Percentiles rank a stretch among this genome's conserved stretches.
Evolutionary conservation across 1,140 invertebrate genomes (phyloP).

Genomic region (Heliconius eleuchia): DNA sequence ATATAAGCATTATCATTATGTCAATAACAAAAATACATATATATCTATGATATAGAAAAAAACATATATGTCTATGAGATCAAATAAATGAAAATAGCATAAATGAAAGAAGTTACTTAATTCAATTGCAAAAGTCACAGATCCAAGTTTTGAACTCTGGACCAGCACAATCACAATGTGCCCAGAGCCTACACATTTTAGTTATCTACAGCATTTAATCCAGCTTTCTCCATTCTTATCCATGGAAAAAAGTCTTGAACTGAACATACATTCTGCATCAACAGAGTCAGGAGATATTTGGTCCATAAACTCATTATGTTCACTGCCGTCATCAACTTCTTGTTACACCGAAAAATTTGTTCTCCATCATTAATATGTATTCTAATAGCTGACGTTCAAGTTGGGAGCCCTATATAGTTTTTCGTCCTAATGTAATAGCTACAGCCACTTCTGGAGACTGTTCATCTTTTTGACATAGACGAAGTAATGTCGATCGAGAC

Average conservation of each 20-base stretch:
- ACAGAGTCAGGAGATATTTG: conserved; percentile 34
- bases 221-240: conserved; percentile 33
- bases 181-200: conserved; percentile 42
- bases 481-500: conserved; percentile 1
- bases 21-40: too few relatives aligned
- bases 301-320: conserved; percentile 31
- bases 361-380: too few relatives aligned
- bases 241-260: conserved; percentile 35
- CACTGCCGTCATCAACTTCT: conserved; percentile 28
- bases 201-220: too few relatives aligned
- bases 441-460: too few relatives aligned
- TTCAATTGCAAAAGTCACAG: conserved; percentile 48
- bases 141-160: conserved; percentile 44
- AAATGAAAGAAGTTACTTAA: conserved; percentile 33
- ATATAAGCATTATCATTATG: conserved; percentile 33
- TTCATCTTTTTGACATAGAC: conserved; percentile 37
- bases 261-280: conserved; percentile 45
- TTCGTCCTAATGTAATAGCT: too few relatives aligned
- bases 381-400: too few relatives aligned
- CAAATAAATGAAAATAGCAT: too few relatives aligned
- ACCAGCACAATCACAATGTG: conserved; percentile 48
- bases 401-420: too few relatives aligned
- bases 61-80: too few relatives aligned
- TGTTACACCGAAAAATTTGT: too few relatives aligned
- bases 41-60: too few relatives aligned